Evolutionary conservation across 1,140 invertebrate genomes (phyloP).

Genomic region (Arion vulgaris): DNA sequence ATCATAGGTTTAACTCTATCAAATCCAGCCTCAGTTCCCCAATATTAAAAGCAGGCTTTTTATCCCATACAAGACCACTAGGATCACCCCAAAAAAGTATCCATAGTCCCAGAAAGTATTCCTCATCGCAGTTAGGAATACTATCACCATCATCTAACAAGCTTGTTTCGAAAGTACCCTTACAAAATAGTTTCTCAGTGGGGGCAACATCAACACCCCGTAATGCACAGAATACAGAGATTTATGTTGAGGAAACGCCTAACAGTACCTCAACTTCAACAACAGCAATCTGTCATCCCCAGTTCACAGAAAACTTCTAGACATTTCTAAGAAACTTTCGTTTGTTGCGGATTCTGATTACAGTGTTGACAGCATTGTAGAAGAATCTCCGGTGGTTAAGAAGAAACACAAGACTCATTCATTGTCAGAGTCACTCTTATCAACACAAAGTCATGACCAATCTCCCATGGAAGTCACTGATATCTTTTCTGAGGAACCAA

Average conservation of each 20-base stretch:
- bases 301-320: not conserved
- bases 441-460: not conserved
- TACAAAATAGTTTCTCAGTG: not conserved
- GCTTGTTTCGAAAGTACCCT: not conserved
- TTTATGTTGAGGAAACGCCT: not conserved
- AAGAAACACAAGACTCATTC: not conserved
- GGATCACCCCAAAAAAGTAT: not conserved
- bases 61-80: not conserved
- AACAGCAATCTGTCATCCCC: not conserved
- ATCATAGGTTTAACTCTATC: not conserved
- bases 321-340: not conserved
- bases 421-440: not conserved
- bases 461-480: not conserved
- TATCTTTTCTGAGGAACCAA: not conserved
- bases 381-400: not conserved
- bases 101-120: not conserved
- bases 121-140: not conserved
- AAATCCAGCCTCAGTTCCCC: not conserved
- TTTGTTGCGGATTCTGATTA: not conserved
- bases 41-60: not conserved
- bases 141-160: not conserved
- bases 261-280: not conserved
- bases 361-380: not conserved
- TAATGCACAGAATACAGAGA: not conserved
- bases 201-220: not conserved